phyloP scores from a whole-genome alignment of 2,113 vertebrate genomes.

The Zapornia atra region DNA sequence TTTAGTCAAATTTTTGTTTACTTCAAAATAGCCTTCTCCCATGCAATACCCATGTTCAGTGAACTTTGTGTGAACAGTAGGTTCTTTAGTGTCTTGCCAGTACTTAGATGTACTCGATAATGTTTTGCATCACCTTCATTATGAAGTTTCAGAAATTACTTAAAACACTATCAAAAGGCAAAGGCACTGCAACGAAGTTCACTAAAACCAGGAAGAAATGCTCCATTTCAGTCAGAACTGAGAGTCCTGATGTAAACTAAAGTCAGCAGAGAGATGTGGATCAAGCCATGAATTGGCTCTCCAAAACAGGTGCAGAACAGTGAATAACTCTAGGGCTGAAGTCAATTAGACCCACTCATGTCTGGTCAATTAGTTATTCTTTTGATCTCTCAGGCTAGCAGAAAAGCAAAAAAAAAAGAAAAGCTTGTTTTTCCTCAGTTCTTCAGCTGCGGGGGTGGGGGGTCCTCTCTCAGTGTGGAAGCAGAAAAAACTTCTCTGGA shows the following conservation, averaged over 20 bases:
- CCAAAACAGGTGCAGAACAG: slow-evolving; percentile 38
- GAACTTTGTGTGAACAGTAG: not conserved
- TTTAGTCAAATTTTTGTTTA: not conserved
- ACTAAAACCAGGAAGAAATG: not conserved
- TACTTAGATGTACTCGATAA: not conserved
- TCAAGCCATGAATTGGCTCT: not conserved
- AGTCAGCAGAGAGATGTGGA: not conserved
- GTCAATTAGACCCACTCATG: slow-evolving; percentile 12
- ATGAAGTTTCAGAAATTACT: not conserved
- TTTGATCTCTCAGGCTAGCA: slow-evolving; percentile 35
- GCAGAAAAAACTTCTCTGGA: not conserved
- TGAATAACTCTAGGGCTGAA: slow-evolving; percentile 14
- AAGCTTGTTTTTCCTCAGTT: not conserved
- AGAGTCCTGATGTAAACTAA: not conserved
- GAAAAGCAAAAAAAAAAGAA: not conserved
- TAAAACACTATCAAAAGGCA: not conserved
- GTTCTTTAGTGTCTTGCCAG: not conserved
- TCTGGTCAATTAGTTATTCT: slow-evolving; percentile 25
- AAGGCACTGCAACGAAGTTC: not conserved
- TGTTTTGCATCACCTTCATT: not conserved
- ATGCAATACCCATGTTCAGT: accelerated
- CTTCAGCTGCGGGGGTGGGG: not conserved
- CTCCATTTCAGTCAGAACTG: not conserved
- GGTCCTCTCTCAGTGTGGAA: not conserved
- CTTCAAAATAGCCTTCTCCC: not conserved